These are phyloP conservation scores for Gopherus flavomarginatus DNA, from an alignment of 2,113 vertebrate genomes.

Conservation along the genomic window DNA sequence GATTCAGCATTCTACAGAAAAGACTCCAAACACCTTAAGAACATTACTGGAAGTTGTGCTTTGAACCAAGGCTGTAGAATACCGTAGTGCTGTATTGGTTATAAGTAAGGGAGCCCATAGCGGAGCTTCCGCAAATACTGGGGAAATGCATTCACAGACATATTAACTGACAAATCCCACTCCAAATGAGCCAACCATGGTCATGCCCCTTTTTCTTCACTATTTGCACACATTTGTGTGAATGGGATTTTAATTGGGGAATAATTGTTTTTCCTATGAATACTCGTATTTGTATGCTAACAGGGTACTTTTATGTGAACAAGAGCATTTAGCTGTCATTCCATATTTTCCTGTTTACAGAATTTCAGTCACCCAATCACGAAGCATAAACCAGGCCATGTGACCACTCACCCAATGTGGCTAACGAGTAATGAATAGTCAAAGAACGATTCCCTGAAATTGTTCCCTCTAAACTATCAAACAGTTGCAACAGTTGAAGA, in stretches of 20 bases:
- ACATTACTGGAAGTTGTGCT: not conserved
- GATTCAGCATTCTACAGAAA: not conserved
- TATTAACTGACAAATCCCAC: not conserved
- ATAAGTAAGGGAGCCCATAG: not conserved
- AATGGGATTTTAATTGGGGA: not conserved
- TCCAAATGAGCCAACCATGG: not conserved
- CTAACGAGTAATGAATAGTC: not conserved
- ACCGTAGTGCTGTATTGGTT: not conserved
- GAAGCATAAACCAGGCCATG: not conserved
- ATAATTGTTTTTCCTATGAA: not conserved
- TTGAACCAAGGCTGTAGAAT: not conserved
- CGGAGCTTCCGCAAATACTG: not conserved
- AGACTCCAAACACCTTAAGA: not conserved
- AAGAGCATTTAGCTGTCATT: not conserved
- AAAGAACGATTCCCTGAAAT: not conserved
- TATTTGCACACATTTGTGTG: not conserved
- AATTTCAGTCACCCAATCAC: not conserved
- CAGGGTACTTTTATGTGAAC: not conserved
- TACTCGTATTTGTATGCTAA: not conserved
- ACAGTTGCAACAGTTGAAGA: not conserved
- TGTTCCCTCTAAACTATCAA: not conserved
- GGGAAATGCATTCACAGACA: not conserved
- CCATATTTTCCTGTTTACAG: not conserved
- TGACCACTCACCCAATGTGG: not conserved
- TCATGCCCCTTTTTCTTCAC: not conserved